Percentiles rank a stretch among this genome's conserved stretches.
Evolutionary conservation across 2,113 vertebrate species (phyloP).

Genomic region (Alethe diademata): DNA sequence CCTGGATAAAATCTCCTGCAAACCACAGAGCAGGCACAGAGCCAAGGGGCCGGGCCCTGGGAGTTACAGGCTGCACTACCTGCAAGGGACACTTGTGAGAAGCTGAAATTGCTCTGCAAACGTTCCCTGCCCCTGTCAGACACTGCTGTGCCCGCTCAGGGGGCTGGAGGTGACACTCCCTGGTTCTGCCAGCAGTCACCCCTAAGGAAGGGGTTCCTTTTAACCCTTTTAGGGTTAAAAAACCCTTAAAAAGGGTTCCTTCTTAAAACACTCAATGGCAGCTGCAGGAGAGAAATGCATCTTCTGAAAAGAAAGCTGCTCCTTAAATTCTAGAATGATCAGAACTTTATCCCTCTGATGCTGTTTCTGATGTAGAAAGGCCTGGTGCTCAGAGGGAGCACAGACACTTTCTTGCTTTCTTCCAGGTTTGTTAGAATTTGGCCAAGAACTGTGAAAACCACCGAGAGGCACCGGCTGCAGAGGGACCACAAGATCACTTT

Average conservation of each 20-base stretch:
- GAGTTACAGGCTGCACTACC: background rate
- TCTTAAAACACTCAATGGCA: fast-evolving
- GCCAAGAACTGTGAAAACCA: background rate
- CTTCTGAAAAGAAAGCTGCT: background rate
- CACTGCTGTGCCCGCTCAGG: fast-evolving
- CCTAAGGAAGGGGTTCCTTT: background rate
- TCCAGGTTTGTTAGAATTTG: background rate
- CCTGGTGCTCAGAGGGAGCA: background rate
- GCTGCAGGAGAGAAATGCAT: background rate
- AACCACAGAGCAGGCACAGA: background rate
- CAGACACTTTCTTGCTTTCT: background rate
- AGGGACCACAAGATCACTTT: background rate
- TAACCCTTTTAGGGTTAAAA: background rate
- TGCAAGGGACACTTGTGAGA: background rate
- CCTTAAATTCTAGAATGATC: background rate
- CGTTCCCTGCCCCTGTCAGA: background rate
- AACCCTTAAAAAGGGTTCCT: background rate
- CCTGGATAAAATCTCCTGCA: background rate
- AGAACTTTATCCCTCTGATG: background rate
- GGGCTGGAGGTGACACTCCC: background rate
- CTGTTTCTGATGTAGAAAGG: background rate
- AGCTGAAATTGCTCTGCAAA: background rate
- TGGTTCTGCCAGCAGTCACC: background rate
- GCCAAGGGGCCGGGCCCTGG: background rate
- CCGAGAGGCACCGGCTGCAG: background rate